Evolutionary conservation across 2,888 invertebrate species (phyloP), one percentile per base, ranked within the genome.

Genomic region (Drosophila paucipuncta): DNA sequence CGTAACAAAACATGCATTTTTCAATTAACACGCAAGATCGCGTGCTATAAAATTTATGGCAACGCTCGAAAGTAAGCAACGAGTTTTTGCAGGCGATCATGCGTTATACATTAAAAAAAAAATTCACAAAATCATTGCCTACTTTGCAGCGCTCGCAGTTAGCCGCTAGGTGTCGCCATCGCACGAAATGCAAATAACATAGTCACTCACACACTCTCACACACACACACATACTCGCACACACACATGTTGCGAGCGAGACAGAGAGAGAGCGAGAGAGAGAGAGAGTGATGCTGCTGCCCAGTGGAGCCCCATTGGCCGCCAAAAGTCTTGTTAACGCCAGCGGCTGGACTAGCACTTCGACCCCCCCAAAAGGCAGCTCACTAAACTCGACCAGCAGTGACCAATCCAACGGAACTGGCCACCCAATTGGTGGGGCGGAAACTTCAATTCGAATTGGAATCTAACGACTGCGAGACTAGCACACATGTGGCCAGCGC

Each of bases 351-450:
- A 67, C 62, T 10, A 31, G 43, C 31, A 43, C 10, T 16, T 63
- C 68, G 47, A 7, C 2, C 4, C 55, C 57, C 31, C 35, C 41
- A 37, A 37, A 39, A 41, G 35, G 25, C 62, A 55, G 30, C 63
- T 11, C 55, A 41, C 50, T 35, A 4, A 61, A 54, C 60, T 70
- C 73, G 80, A 55, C 82, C 82, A 71, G 61, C 79, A 72, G 62
- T 88, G 89, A 83, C 85, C 85, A 86, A 88, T 85, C 86, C 81
- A 73, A 66, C 65, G 47, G 72, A 70, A 69, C 84, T 82, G 84
- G 75, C 84, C 80, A 59, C 68, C 85, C 82, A 88, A 80, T 83
- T 75, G 78, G 73, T 76, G 66, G 82, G 71, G 69, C 83, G 83
- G 76, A 70, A 85, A 85, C 85, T 81, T 87, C 85, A 85, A 87